These are phyloP conservation scores for Hirtodrosophila duncani DNA, from an alignment of 2,888 invertebrate species.

Conservation along the genomic window DNA sequence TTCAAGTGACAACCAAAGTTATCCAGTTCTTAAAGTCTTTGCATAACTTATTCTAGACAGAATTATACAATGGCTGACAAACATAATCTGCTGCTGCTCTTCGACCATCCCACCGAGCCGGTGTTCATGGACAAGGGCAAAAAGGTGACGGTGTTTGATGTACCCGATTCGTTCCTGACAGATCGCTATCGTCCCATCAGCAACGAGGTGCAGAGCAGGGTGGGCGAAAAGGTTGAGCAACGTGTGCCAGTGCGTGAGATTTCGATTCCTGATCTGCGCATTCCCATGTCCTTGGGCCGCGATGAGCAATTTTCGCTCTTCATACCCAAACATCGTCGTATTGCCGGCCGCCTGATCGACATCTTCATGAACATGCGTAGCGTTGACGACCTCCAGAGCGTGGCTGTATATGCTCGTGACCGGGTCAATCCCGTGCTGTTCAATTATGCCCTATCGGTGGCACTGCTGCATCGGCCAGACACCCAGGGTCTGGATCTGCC, in stretches of 20 bases:
- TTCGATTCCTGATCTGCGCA: slow-evolving; percentile 82
- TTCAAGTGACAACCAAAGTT: slow-evolving; percentile 23
- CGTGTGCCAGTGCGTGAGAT: slow-evolving; percentile 82
- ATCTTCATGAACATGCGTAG: slow-evolving; percentile 85
- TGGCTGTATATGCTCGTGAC: slow-evolving; percentile 85
- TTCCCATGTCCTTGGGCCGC: slow-evolving; percentile 82
- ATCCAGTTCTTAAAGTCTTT: not conserved
- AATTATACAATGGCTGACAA: slow-evolving; percentile 77
- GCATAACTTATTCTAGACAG: not conserved
- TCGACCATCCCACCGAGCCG: slow-evolving; percentile 88
- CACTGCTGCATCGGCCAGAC: slow-evolving; percentile 84
- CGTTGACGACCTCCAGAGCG: slow-evolving; percentile 83
- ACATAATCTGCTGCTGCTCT: slow-evolving; percentile 83
- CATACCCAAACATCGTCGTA: slow-evolving; percentile 83
- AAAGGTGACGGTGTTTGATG: slow-evolving; percentile 81
- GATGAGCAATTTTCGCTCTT: slow-evolving; percentile 86
- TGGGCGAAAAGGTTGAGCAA: slow-evolving; percentile 80
- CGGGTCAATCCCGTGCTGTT: slow-evolving; percentile 88
- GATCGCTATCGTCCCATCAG: slow-evolving; percentile 80
- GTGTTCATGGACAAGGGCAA: slow-evolving; percentile 87
- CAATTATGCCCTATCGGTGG: slow-evolving; percentile 88
- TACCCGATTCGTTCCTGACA: slow-evolving; percentile 82
- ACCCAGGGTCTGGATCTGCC: slow-evolving; percentile 82
- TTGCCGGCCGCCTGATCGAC: slow-evolving; percentile 84
- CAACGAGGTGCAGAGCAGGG: slow-evolving; percentile 80